Evolutionary conservation across 2,113 vertebrate species (phyloP).

Genomic region (Capreolus pygargus): DNA sequence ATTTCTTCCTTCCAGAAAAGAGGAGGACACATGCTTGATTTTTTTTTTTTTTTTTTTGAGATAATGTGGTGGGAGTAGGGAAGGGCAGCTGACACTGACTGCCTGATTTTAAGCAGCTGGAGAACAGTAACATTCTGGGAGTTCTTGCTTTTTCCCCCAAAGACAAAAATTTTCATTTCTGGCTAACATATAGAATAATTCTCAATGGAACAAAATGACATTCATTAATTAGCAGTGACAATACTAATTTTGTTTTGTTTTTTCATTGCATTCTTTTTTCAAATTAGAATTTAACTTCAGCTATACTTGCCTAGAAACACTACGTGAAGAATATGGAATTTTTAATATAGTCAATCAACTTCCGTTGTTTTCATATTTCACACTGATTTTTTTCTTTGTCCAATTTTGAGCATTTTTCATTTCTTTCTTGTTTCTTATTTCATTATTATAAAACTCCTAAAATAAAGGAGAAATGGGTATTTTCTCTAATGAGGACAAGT

Average conservation of each 20-base stretch:
- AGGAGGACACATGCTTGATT: not conserved
- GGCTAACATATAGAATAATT: not conserved
- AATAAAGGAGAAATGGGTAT: not conserved
- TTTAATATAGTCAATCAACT: not conserved
- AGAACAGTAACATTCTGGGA: not conserved
- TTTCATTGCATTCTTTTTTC: not conserved
- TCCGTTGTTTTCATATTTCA: not conserved
- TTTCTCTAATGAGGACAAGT: not conserved
- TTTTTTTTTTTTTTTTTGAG: not conserved
- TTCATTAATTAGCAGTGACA: not conserved
- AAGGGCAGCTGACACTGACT: not conserved
- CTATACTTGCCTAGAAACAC: not conserved
- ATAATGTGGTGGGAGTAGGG: not conserved
- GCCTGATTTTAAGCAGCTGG: not conserved
- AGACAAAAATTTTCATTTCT: not conserved
- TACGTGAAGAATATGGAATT: not conserved
- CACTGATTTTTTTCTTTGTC: not conserved
- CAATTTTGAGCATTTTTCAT: not conserved
- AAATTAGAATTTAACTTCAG: slow-evolving; percentile 5
- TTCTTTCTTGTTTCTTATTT: not conserved
- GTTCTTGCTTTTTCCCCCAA: not conserved
- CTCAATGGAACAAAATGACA: not conserved
- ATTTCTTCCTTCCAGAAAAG: not conserved
- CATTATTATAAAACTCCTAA: not conserved
- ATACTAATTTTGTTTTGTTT: not conserved